Base-by-base conservation (phyloP, 2,888 invertebrate genomes). In the Agrotis ipsilon region DNA sequence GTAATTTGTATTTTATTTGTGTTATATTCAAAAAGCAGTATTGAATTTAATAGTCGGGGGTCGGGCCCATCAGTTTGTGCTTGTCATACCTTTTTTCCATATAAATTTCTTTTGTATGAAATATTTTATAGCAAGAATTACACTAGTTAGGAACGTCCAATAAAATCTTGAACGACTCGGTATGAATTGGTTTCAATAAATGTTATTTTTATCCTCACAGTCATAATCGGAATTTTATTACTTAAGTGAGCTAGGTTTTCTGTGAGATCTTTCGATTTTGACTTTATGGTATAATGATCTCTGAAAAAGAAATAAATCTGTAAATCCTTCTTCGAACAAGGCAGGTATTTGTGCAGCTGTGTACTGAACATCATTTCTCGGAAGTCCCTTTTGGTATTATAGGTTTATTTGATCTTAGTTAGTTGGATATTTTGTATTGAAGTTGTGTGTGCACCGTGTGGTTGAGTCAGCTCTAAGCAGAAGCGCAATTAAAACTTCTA, bases 21-120 rank as follows among this genome's bases (percentile, higher is more conserved):
- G 86, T 81, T 82, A 87, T 87, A 86, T 85, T 85, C 79, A 80
- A 84, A 84, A 85, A 71, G 81, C 74, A 65, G 82, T 85, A 86
- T 87, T 84, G 83, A 87, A 87, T 89, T 90, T 89, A 89, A 89
- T 86, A 84, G 86, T 80, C 65, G 62, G 73, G 52, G 81, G 57
- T 72, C 64, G 43, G n/a, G 19, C 69, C 70, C 78, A 65, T 81
- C 80, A 74, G 70, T 79, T 51, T 52, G 55, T 65, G 67, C 75
- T 71, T 65, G 79, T 62, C 51, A 57, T 72, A 70, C 5, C 24
- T 72, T 84, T 86, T 84, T 81, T 72, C 63, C 45, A 65, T 68
- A 85, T 81, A 74, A 71, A 80, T 73, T 77, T 84, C 73, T 82
- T 89, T 87, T 87, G 86, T 82, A 66, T 63, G 80, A 72, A 78